phyloP scores from a whole-genome alignment of 1,140 invertebrate species.

The Pachypsylla venusta region DNA sequence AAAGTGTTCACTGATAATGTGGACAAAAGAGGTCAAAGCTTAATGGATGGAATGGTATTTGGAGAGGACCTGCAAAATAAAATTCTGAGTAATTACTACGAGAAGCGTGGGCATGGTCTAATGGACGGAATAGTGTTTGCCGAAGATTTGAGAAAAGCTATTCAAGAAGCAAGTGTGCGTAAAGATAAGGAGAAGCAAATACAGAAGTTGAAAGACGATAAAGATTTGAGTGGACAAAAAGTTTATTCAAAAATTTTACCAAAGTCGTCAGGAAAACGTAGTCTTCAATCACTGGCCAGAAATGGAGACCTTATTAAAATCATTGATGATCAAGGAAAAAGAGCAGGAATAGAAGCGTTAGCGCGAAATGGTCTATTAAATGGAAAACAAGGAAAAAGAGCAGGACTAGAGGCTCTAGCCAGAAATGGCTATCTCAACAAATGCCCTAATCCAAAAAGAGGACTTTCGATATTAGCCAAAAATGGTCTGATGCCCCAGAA shows the following conservation, averaged over 20 bases:
- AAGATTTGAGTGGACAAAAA: not conserved
- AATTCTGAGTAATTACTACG: not conserved
- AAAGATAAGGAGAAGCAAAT: too few relatives aligned
- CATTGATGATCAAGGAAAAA: not conserved
- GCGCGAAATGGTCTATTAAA: not conserved
- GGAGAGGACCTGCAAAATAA: not conserved
- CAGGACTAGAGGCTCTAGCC: not conserved
- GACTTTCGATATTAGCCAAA: slow-evolving; percentile 1
- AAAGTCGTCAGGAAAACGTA: not conserved
- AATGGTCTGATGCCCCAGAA: not conserved
- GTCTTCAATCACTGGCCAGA: not conserved
- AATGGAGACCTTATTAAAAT: not conserved
- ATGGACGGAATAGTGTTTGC: slow-evolving; percentile 5
- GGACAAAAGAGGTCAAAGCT: not conserved
- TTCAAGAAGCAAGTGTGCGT: not conserved
- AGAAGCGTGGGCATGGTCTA: slow-evolving; percentile 3
- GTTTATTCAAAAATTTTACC: not conserved
- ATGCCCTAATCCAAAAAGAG: not conserved
- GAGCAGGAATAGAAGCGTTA: not conserved
- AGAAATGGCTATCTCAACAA: slow-evolving; percentile 3
- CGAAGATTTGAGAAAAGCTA: slow-evolving; percentile 6
- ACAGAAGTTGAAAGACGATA: not conserved
- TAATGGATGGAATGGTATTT: slow-evolving; percentile 5
- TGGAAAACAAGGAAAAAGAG: not conserved
- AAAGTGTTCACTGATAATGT: not conserved